Percentiles rank a stretch among this genome's conserved stretches.
phyloP scores from a whole-genome alignment of 2,797 vertebrate genomes.

The Mormyrus proboscirostris region DNA sequence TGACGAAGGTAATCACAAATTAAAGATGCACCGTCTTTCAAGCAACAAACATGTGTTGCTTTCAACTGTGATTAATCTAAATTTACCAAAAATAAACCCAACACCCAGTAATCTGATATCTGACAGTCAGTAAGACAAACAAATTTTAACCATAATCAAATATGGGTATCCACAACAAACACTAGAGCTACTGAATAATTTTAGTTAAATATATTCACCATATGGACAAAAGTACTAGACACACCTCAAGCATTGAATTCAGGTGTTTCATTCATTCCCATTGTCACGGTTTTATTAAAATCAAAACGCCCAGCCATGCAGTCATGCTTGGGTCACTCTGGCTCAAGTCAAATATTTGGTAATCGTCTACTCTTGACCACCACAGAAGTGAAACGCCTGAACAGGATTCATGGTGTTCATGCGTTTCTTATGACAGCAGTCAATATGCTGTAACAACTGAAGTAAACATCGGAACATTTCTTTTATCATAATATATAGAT shows the following conservation, averaged over 20 bases:
- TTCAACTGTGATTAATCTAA: neutral
- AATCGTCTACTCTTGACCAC: no score
- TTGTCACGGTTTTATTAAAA: neutral
- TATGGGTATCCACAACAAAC: neutral
- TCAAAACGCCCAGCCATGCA: neutral
- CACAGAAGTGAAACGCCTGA: no score
- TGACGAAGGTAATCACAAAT: slow-evolving; percentile 38
- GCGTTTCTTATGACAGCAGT: no score
- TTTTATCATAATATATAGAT: no score
- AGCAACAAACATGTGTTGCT: neutral
- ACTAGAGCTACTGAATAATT: neutral
- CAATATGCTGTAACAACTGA: no score
- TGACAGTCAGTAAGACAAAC: neutral
- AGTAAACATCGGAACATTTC: no score
- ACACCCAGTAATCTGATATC: neutral
- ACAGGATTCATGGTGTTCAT: no score
- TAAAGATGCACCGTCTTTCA: slow-evolving; percentile 32
- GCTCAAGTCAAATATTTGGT: no score
- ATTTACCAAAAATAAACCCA: neutral
- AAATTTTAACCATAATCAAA: neutral
- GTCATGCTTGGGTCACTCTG: neutral
- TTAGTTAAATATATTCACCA: neutral
- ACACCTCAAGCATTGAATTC: neutral
- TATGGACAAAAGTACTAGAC: neutral
- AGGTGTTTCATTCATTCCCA: neutral